These are phyloP conservation scores for Masnerella sp. DNA, from an alignment of 2,888 invertebrate species.

Conservation along the genomic window DNA sequence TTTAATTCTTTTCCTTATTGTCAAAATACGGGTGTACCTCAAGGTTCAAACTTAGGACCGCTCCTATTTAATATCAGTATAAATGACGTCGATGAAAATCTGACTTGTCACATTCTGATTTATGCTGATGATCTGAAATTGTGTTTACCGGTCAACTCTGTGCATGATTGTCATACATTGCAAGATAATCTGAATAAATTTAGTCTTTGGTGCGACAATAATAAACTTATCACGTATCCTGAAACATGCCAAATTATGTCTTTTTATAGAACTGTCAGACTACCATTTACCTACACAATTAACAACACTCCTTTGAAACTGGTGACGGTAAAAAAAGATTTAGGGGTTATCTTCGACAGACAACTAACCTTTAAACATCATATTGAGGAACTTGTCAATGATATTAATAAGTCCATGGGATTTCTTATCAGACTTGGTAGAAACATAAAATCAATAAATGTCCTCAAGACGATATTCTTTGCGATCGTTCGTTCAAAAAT, in stretches of 20 bases:
- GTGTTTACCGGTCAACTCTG: background rate
- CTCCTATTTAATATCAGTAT: background rate
- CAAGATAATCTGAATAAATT: slow-evolving; percentile 1
- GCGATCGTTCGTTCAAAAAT: slow-evolving; percentile 4
- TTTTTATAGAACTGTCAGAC: too few species aligned
- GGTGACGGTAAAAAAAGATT: slow-evolving; percentile 2
- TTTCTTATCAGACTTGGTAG: background rate
- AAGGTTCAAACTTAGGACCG: slow-evolving; percentile 12
- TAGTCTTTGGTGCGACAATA: background rate
- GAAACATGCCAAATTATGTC: slow-evolving; percentile 9
- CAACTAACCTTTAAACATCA: background rate
- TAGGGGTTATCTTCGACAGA: slow-evolving; percentile 3
- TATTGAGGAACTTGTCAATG: background rate
- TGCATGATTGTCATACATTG: background rate
- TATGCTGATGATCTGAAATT: slow-evolving; percentile 18
- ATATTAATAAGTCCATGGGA: background rate
- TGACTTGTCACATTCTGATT: background rate
- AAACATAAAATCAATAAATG: background rate
- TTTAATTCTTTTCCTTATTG: background rate
- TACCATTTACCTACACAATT: too few species aligned
- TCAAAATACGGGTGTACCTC: background rate
- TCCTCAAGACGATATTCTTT: background rate
- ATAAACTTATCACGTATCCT: background rate
- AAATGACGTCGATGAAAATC: background rate
- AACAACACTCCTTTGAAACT: too few species aligned